Percentiles rank a stretch among this genome's conserved stretches.
Conservation (phyloP, 2,797 vertebrate genomes). For the Scarus forsteni region DNA sequence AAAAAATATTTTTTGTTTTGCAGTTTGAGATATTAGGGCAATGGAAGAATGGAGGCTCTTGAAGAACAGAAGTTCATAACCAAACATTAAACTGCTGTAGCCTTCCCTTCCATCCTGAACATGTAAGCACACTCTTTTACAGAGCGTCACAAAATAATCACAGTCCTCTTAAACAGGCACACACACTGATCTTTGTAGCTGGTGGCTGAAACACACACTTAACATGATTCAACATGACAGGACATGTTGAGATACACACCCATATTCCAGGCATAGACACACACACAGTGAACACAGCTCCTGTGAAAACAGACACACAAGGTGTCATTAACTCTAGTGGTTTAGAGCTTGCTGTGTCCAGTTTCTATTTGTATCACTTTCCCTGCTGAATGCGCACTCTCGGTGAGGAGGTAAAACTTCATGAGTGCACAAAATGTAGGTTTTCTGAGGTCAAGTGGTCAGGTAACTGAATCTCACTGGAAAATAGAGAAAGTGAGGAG, state of each 20-base stretch:
- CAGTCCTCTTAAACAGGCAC: neutral
- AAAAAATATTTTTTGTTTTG: no score
- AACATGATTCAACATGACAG: constrained; percentile 47
- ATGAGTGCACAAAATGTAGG: neutral
- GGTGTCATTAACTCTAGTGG: constrained; percentile 36
- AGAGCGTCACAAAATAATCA: neutral
- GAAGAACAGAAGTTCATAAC: neutral
- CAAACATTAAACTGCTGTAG: neutral
- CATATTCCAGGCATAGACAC: constrained; percentile 45
- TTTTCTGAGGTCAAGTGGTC: neutral
- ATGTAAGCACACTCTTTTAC: neutral
- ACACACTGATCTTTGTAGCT: constrained; percentile 7
- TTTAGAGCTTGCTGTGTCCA: constrained; percentile 30
- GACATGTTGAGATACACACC: constrained; percentile 61
- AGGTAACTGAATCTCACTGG: neutral
- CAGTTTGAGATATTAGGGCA: no score
- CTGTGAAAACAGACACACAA: constrained; percentile 48
- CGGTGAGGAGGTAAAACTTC: neutral
- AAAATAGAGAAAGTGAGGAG: neutral
- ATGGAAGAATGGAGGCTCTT: neutral
- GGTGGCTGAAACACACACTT: constrained; percentile 28
- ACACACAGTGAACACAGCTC: constrained; percentile 33
- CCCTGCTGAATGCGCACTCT: neutral
- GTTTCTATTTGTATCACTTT: constrained; percentile 6
- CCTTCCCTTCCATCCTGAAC: neutral